These are phyloP conservation scores for Eudyptes chrysolophus DNA, from an alignment of 2,113 vertebrate species.

Conservation along the genomic window DNA sequence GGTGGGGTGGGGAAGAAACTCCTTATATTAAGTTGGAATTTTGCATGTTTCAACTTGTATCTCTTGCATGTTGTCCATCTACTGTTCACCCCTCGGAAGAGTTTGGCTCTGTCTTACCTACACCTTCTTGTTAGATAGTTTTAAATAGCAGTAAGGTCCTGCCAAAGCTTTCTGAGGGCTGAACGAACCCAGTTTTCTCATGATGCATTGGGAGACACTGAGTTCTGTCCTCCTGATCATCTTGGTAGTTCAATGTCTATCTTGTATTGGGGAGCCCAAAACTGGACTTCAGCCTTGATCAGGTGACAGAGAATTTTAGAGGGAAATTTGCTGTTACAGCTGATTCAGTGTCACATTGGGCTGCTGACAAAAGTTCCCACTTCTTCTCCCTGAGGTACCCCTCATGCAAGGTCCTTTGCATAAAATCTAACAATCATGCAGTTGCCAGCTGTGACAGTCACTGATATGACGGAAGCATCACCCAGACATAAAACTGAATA, in stretches of 20 bases:
- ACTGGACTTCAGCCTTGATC: not conserved
- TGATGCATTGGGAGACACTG: no score
- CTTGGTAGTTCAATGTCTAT: not conserved
- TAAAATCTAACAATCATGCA: not conserved
- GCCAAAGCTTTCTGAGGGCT: not conserved
- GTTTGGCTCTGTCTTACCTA: not conserved
- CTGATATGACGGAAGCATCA: not conserved
- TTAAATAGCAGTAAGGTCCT: not conserved
- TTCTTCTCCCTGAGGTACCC: not conserved
- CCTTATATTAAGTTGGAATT: not conserved
- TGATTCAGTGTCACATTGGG: not conserved
- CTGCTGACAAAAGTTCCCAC: not conserved
- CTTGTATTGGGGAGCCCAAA: not conserved
- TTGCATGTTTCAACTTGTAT: not conserved
- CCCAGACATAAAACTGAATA: not conserved
- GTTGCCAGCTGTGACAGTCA: not conserved
- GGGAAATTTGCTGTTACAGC: not conserved
- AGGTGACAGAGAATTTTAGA: not conserved
- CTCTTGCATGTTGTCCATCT: not conserved
- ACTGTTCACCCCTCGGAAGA: not conserved
- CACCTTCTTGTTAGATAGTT: not conserved
- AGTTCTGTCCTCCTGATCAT: not conserved
- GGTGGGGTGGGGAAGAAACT: not conserved
- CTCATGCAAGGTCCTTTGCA: not conserved
- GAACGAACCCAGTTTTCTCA: not conserved